Conservation (phyloP, 2,797 vertebrate genomes). For the Cirrhinus mrigala region DNA sequence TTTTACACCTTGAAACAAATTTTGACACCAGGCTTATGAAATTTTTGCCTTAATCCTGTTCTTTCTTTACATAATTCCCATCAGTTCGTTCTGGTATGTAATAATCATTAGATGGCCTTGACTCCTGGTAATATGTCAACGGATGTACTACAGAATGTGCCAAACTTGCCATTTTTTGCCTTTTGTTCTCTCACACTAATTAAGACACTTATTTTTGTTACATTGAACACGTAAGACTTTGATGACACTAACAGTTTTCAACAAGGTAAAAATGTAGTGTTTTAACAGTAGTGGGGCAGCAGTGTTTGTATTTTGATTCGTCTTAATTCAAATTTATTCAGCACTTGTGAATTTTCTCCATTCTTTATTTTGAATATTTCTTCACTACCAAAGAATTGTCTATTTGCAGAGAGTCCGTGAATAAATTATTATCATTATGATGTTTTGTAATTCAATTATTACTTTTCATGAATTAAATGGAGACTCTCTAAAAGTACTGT, state of each 20-base stretch:
- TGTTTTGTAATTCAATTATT: conserved; percentile 48
- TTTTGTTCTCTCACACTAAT: conserved; percentile 57
- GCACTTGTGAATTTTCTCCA: conserved; percentile 64
- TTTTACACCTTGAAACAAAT: conserved; percentile 19
- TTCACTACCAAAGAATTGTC: conserved; percentile 82
- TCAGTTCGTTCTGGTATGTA: neutral
- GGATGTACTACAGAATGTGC: conserved; percentile 2
- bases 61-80: neutral
- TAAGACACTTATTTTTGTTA: conserved; percentile 36
- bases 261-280: neutral
- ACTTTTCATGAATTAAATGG: conserved; percentile 54
- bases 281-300: conserved; percentile 20
- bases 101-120: conserved; percentile 9
- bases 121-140: conserved; percentile 8
- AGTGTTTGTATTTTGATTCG: conserved; percentile 27
- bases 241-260: conserved; percentile 2
- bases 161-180: conserved; percentile 1
- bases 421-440: conserved; percentile 81
- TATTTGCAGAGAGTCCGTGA: conserved; percentile 67
- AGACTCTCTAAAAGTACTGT: conserved; percentile 34
- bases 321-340: conserved; percentile 40
- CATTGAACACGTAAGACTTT: neutral
- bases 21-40: conserved; percentile 3
- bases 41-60: conserved; percentile 9
- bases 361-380: conserved; percentile 64